Conservation (phyloP, 2,888 invertebrate genomes). For the Cosmopolites sordidus region DNA sequence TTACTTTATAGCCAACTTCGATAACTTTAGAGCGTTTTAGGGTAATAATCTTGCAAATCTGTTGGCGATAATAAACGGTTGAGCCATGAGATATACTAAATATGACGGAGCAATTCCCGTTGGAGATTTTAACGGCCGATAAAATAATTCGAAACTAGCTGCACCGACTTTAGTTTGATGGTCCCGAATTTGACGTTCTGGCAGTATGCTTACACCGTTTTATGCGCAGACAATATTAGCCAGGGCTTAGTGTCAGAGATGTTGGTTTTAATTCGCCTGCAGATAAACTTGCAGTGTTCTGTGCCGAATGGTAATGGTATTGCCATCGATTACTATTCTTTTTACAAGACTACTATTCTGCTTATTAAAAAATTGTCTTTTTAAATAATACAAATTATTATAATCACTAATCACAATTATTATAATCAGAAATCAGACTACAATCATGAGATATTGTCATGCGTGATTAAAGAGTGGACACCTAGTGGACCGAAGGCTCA, state of each 20-base stretch:
- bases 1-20: slow-evolving; percentile 22
- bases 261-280: slow-evolving; percentile 27
- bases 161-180: slow-evolving; percentile 27
- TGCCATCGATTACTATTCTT: not conserved
- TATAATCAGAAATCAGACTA: too few species aligned
- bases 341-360: not conserved
- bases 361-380: too few species aligned
- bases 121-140: slow-evolving; percentile 33
- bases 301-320: not conserved
- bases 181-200: slow-evolving; percentile 17
- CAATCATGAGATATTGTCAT: too few species aligned
- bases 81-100: slow-evolving; percentile 15
- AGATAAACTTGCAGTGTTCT: too few species aligned
- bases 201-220: slow-evolving; percentile 27
- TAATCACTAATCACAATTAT: too few species aligned
- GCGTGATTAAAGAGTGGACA: too few species aligned
- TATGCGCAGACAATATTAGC: slow-evolving; percentile 29
- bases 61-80: slow-evolving; percentile 23
- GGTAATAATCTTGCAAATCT: slow-evolving; percentile 24
- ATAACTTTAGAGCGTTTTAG: slow-evolving; percentile 13
- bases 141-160: slow-evolving; percentile 33
- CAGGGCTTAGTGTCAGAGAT: slow-evolving; percentile 28
- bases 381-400: too few species aligned
- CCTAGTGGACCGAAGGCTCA: too few species aligned
- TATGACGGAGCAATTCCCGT: slow-evolving; percentile 29